These are phyloP conservation scores for Phyllotreta cruciferae DNA, from an alignment of 2,888 invertebrate genomes.

Conservation along the genomic window DNA sequence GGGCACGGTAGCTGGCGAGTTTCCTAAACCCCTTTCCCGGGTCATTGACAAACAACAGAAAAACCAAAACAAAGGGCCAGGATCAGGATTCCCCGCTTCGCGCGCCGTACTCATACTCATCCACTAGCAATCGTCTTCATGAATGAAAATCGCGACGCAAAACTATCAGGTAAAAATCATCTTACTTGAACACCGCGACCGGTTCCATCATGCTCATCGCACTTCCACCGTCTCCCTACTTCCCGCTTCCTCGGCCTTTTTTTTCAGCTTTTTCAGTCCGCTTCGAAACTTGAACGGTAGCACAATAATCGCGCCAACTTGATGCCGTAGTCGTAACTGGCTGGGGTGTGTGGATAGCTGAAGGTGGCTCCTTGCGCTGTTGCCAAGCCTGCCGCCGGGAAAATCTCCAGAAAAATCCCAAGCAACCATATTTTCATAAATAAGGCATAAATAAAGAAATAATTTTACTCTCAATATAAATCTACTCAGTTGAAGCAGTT, in stretches of 20 bases:
- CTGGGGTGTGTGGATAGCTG: constrained; percentile 38
- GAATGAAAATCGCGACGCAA: constrained; percentile 27
- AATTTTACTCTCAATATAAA: no score
- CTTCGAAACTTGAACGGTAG: constrained; percentile 35
- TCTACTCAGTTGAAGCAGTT: no score
- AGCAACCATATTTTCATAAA: no score
- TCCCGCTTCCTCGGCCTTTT: constrained; percentile 2
- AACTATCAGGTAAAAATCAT: constrained; percentile 22
- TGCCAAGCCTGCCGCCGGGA: constrained; percentile 18
- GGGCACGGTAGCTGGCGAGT: neutral
- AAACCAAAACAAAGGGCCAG: constrained; percentile 17
- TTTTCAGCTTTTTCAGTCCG: constrained; percentile 17
- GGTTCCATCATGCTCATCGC: constrained; percentile 30
- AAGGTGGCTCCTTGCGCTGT: constrained; percentile 34
- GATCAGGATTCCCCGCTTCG: constrained; percentile 11
- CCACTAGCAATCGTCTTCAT: constrained; percentile 29
- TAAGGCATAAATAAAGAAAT: no score
- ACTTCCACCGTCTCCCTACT: constrained; percentile 24
- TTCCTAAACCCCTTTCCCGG: neutral
- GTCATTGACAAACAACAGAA: constrained; percentile 4
- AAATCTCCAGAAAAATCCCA: constrained; percentile 11
- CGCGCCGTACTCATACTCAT: constrained; percentile 10
- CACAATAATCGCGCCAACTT: constrained; percentile 38
- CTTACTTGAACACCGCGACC: constrained; percentile 34
- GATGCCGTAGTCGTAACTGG: constrained; percentile 35